Evolutionary conservation across 2,113 vertebrate genomes (phyloP).

Genomic region (Hirundichthys speculiger): DNA sequence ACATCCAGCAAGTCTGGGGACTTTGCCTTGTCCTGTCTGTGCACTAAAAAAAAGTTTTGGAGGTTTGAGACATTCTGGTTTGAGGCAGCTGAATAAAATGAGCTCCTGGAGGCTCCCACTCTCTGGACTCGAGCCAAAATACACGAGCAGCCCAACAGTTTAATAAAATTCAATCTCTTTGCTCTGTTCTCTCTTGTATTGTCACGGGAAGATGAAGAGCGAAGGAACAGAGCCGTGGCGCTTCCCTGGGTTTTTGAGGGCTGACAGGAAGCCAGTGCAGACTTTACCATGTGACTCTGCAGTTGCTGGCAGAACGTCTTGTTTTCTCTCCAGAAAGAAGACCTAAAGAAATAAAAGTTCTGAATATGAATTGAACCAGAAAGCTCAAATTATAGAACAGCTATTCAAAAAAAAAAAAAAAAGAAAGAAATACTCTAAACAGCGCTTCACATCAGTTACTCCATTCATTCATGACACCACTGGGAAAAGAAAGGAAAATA

Average conservation of each 20-base stretch:
- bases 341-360: no score
- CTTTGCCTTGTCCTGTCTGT: conserved; percentile 25
- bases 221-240: conserved; percentile 20
- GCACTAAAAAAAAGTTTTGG: conserved; percentile 16
- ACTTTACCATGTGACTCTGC: conserved; percentile 39
- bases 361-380: no score
- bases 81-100: conserved; percentile 16
- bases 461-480: conserved; percentile 13
- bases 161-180: conserved; percentile 55
- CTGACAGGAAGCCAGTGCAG: conserved; percentile 53
- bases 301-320: conserved; percentile 28
- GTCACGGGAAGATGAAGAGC: conserved; percentile 43
- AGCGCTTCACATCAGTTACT: background rate
- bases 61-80: conserved; percentile 21
- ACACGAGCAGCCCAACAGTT: conserved; percentile 51
- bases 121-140: conserved; percentile 60
- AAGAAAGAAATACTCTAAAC: no score
- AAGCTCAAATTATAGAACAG: no score
- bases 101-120: conserved; percentile 18
- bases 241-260: no score
- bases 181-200: conserved; percentile 34
- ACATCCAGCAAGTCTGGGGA: background rate
- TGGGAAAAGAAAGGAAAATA: background rate
- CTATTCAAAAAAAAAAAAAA: no score
- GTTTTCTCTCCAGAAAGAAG: background rate